phyloP scores from a whole-genome alignment of 2,797 vertebrate species.

The Spatula versicolor region DNA sequence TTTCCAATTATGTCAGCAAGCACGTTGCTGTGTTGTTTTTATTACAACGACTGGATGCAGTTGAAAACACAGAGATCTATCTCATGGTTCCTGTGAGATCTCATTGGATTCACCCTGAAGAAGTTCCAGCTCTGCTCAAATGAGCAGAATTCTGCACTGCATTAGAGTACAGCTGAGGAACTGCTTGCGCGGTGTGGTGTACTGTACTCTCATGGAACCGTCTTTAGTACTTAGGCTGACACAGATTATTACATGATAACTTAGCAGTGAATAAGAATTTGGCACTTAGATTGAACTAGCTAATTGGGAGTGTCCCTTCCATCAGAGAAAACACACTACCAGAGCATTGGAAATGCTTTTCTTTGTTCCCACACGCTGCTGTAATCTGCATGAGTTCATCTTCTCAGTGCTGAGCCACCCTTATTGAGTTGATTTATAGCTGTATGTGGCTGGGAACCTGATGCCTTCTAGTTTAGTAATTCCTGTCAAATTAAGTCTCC shows the following conservation, averaged over 20 bases:
- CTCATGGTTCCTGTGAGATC: not conserved
- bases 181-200: accelerated
- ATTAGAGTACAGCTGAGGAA: not conserved
- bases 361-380: not conserved
- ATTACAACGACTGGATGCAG: not conserved
- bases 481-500: not conserved
- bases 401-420: not conserved
- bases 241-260: not conserved
- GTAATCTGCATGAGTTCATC: not conserved
- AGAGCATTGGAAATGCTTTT: not conserved
- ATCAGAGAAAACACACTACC: not conserved
- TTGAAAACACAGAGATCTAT: not conserved
- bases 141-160: not conserved
- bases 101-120: not conserved
- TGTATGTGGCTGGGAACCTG: not conserved
- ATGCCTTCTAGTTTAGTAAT: not conserved
- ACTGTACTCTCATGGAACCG: not conserved
- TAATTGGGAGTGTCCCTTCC: not conserved
- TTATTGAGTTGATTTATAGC: not conserved
- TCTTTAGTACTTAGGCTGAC: not conserved
- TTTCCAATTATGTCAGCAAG: not conserved
- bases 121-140: not conserved
- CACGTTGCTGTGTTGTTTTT: not conserved
- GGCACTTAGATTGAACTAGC: not conserved
- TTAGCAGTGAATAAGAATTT: not conserved